phyloP scores from a whole-genome alignment of 2,113 vertebrate genomes.

The Oreotrochilus melanogaster region DNA sequence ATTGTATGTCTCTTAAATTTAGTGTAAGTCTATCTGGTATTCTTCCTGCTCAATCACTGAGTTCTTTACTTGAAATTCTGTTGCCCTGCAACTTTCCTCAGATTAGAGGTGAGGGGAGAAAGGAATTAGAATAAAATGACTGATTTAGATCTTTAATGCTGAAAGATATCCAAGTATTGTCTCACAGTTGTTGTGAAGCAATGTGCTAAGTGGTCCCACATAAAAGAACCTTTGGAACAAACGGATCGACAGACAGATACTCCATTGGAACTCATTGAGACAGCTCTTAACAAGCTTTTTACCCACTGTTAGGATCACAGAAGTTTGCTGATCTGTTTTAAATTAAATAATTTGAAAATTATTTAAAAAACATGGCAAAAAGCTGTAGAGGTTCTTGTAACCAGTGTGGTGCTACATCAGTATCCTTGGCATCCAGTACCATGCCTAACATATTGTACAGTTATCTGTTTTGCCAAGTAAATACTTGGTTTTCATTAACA shows the following conservation, averaged over 20 bases:
- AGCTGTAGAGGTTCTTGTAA: neutral
- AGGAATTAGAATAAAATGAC: neutral
- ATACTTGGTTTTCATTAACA: neutral
- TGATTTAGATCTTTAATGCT: neutral
- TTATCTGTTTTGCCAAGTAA: neutral
- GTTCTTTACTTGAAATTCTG: neutral
- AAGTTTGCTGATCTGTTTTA: neutral
- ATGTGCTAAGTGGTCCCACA: neutral
- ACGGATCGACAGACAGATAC: neutral
- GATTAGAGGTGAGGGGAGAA: neutral
- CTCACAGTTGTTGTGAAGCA: neutral
- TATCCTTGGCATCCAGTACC: neutral
- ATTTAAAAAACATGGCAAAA: neutral
- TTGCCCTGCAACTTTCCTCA: neutral
- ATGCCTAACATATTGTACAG: neutral
- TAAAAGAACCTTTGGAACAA: neutral
- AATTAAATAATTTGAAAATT: neutral
- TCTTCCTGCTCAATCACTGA: neutral
- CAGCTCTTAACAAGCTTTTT: neutral
- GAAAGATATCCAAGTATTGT: neutral
- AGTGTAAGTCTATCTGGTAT: neutral
- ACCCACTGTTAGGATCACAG: neutral
- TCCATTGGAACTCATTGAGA: neutral
- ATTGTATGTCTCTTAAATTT: neutral
- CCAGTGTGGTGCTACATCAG: neutral